Conservation (phyloP, 2,888 invertebrate species). For the Tetragonisca angustula region DNA sequence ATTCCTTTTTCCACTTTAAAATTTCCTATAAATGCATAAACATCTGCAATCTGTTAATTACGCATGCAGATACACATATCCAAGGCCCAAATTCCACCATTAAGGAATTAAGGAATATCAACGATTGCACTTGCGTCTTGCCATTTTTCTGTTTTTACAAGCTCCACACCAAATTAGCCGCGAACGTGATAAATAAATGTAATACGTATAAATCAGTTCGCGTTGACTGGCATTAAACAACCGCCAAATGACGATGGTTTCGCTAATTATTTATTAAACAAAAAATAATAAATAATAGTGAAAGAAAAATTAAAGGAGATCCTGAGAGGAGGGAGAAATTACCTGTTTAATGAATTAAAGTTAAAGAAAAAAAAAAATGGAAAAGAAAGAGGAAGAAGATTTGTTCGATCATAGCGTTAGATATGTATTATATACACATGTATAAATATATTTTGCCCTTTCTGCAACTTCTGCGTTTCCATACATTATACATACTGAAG, state of each 20-base stretch:
- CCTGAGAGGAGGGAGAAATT: neutral
- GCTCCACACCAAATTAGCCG: constrained; percentile 61
- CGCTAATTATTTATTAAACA: neutral
- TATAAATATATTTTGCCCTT: neutral
- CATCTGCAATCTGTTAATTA: too few relatives aligned
- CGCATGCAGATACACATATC: too few relatives aligned
- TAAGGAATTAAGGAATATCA: neutral
- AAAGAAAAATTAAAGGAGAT: constrained; percentile 4
- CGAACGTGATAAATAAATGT: constrained; percentile 13
- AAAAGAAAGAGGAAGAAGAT: neutral
- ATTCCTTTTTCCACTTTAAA: too few relatives aligned
- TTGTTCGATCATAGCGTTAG: constrained; percentile 9
- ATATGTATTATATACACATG: neutral
- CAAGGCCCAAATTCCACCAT: too few relatives aligned
- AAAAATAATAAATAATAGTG: too few relatives aligned
- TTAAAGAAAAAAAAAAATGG: too few relatives aligned
- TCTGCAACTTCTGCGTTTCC: neutral
- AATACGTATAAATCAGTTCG: constrained; percentile 12
- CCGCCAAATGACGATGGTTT: neutral
- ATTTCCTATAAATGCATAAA: too few relatives aligned
- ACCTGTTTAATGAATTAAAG: constrained; percentile 21
- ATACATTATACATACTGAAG: constrained; percentile 19
- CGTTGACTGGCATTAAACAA: constrained; percentile 19
- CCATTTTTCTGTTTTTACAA: constrained; percentile 43
- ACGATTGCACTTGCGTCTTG: neutral